Conservation (phyloP, 2,113 vertebrate genomes). For the Elanoides forficatus region DNA sequence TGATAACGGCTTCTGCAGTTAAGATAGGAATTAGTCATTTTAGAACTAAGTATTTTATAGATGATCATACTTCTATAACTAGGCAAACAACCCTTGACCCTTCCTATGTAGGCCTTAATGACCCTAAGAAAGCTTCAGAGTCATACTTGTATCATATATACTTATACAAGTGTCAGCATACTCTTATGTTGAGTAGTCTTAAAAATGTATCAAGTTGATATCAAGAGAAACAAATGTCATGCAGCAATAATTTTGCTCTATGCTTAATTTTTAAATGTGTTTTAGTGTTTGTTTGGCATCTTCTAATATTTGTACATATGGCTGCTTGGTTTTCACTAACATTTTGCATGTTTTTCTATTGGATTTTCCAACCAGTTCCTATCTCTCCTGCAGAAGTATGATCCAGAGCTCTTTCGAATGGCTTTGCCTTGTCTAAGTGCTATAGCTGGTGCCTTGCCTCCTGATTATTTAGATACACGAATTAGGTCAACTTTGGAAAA, state of each 20-base stretch:
- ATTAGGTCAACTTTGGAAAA: conserved; percentile 86
- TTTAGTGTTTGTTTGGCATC: not conserved
- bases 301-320: not conserved
- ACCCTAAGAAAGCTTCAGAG: not conserved
- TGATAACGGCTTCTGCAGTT: not conserved
- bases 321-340: conserved; percentile 54
- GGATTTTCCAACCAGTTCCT: conserved; percentile 74
- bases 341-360: conserved; percentile 67
- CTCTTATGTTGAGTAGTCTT: not conserved
- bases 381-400: conserved; percentile 86
- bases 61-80: not conserved
- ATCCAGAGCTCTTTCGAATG: conserved; percentile 96
- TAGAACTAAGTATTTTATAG: not conserved
- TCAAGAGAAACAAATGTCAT: not conserved
- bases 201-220: not conserved
- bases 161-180: not conserved
- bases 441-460: conserved; percentile 92
- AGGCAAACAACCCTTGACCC: not conserved
- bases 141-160: not conserved
- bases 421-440: conserved; percentile 97
- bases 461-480: conserved; percentile 91
- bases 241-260: not conserved
- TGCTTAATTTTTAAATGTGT: not conserved
- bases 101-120: not conserved
- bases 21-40: not conserved